Evolutionary conservation across 2,113 vertebrate genomes (phyloP), one percentile per base, ranked within the genome.

Genomic region (Cebus imitator): DNA sequence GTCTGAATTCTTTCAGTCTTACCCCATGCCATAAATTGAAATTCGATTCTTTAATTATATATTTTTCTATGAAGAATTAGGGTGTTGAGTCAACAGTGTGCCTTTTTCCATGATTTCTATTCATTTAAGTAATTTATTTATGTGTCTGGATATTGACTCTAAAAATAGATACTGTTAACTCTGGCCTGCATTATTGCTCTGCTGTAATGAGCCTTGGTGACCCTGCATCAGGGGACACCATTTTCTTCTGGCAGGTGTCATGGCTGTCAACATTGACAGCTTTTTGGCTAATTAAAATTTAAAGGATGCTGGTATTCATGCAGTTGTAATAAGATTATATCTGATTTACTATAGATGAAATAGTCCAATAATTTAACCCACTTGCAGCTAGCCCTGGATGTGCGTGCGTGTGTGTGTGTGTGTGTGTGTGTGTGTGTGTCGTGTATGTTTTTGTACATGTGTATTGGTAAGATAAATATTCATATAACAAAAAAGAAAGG

Each of bases 271-370:
- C 84, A 83, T 43, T 11, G 25, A 55, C 17, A 30, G 6, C 4
- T 52, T 35, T 92, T 94, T 79, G 58, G 1, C 40, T 91, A 64
- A 97, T 91, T 78, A 87, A 85, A 79, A 78, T 94, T 32, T 94
- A 35, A 82, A 64, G 40, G 48, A n/a, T 73, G 37, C 35, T 78
- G 45, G 6, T 91, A 57, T 92, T 75, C 9, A 43, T 57, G 21
- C 18, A 86, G 30, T n/a, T 70, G 55, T 79, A 64, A 79, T 72
- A 55, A 72, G 50, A 57, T 72, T 84, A 52, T 82, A 45, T 20
- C 20, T 94, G 75, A 40, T 66, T n/a, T 92, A 20, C 14, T 58
- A 13, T 90, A 12, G 21, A 61, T 90, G 57, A 80, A 92, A 80
- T 85, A 37, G 72, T 82, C 14, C 12, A 64, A 37, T 84, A 61